Evolutionary conservation across 2,797 vertebrate genomes (phyloP).

Genomic region (Synaphobranchus kaupii): DNA sequence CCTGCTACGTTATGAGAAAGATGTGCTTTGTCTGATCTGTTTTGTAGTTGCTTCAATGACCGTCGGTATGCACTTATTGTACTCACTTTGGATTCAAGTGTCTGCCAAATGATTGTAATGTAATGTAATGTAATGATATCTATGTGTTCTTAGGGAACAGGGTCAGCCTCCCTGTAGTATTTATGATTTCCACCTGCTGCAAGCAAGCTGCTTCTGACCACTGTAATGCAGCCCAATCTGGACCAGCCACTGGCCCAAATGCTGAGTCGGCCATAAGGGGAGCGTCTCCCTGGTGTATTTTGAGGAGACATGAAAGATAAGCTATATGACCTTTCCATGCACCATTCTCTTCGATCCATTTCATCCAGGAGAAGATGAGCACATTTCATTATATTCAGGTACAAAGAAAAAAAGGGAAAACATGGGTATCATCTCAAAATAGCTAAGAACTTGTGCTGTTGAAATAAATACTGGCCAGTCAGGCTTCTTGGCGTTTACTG

Average conservation of each 20-base stretch:
- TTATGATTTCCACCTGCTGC: constrained; percentile 33
- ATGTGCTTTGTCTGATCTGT: no score
- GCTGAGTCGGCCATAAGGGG: not conserved
- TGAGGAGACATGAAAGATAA: constrained; percentile 19
- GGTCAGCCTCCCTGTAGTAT: constrained; percentile 9
- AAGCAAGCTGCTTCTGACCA: not conserved
- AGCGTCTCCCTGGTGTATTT: constrained; percentile 10
- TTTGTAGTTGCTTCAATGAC: no score
- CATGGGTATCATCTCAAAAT: not conserved
- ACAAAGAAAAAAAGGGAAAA: not conserved
- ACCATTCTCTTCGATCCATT: not conserved
- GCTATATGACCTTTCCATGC: constrained; percentile 14
- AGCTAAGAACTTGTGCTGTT: not conserved
- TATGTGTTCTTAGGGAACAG: not conserved
- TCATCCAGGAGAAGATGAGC: not conserved
- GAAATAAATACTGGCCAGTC: no score
- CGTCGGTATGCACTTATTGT: no score
- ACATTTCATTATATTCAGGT: not conserved
- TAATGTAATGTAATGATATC: no score
- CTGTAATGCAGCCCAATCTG: not conserved
- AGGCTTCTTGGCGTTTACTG: no score
- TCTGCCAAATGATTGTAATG: no score
- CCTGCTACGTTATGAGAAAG: no score
- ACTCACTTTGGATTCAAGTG: no score
- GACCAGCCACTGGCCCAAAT: not conserved